Percentiles rank a stretch among this genome's conserved stretches.
These are phyloP conservation scores for Patella caerulea DNA, from an alignment of 2,888 invertebrate species.

Conservation along the genomic window DNA sequence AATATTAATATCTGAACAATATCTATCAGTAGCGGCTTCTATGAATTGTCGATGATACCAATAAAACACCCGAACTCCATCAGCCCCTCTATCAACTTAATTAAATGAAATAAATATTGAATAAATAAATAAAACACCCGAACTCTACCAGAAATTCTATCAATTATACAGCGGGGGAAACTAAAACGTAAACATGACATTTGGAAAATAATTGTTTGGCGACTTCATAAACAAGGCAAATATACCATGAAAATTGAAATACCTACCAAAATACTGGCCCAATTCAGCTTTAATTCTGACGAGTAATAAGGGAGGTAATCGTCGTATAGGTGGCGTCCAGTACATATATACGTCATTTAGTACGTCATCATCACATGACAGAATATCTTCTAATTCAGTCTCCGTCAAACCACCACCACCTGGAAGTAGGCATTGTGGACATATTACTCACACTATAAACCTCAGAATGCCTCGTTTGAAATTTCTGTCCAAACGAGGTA, in stretches of 20 bases:
- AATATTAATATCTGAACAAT: conserved; percentile 43
- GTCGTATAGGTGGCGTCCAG: conserved; percentile 64
- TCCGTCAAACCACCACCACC: conserved; percentile 58
- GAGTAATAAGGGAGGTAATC: conserved; percentile 61
- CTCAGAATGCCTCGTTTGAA: no score
- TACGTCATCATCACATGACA: conserved; percentile 64
- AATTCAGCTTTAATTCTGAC: conserved; percentile 59
- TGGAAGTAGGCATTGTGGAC: conserved; percentile 24
- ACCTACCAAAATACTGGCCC: conserved; percentile 52
- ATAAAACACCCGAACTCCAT: conserved; percentile 56
- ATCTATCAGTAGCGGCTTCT: conserved; percentile 56
- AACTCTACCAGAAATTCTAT: no score
- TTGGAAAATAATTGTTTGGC: no score
- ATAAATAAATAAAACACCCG: conserved; percentile 26
- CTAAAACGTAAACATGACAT: no score
- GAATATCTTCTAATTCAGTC: conserved; percentile 62
- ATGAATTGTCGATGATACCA: conserved; percentile 69
- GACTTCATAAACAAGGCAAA: no score
- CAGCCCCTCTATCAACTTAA: conserved; percentile 56
- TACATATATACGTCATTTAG: conserved; percentile 66
- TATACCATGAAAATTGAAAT: no score
- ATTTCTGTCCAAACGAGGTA: no score
- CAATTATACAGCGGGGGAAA: no score
- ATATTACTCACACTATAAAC: no score
- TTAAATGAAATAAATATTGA: no score